phyloP scores from a whole-genome alignment of 2,888 invertebrate genomes.

The Orthosia gothica region DNA sequence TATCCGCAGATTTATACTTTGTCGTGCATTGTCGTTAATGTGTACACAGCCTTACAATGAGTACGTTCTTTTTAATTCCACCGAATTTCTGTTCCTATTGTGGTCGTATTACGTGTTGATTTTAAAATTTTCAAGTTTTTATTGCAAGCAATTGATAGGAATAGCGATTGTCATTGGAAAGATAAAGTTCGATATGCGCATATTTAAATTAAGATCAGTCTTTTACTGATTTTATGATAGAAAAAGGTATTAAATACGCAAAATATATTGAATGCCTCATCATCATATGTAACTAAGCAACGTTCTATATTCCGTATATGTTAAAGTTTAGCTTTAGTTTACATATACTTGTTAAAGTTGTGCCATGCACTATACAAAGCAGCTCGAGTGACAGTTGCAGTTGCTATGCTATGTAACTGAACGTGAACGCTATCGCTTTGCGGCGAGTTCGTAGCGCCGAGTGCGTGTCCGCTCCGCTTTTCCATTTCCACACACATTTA shows the following conservation, averaged over 20 bases:
- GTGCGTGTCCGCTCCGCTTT: conserved; percentile 87
- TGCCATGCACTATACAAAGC: conserved; percentile 65
- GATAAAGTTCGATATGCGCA: neutral
- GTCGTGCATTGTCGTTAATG: conserved; percentile 88
- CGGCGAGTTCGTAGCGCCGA: conserved; percentile 70
- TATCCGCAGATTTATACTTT: conserved; percentile 88
- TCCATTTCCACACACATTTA: conserved; percentile 75
- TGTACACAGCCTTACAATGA: conserved; percentile 86
- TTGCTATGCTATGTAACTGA: conserved; percentile 65
- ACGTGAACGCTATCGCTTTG: conserved; percentile 65
- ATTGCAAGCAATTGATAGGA: conserved; percentile 46
- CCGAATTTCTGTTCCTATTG: conserved; percentile 70
- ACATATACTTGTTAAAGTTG: conserved; percentile 58
- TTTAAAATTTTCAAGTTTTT: neutral
- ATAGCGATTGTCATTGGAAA: conserved; percentile 23
- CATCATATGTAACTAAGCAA: conserved; percentile 18
- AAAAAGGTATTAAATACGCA: conserved; percentile 10
- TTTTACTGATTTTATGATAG: neutral
- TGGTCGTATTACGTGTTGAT: conserved; percentile 49
- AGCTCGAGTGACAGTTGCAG: conserved; percentile 54
- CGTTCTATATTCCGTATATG: conserved; percentile 34
- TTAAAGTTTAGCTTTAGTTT: conserved; percentile 40
- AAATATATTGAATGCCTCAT: conserved; percentile 35
- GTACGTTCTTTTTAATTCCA: conserved; percentile 80
- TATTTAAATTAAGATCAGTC: neutral